phyloP scores from a whole-genome alignment of 1,140 invertebrate genomes.

The Papilio polytes region DNA sequence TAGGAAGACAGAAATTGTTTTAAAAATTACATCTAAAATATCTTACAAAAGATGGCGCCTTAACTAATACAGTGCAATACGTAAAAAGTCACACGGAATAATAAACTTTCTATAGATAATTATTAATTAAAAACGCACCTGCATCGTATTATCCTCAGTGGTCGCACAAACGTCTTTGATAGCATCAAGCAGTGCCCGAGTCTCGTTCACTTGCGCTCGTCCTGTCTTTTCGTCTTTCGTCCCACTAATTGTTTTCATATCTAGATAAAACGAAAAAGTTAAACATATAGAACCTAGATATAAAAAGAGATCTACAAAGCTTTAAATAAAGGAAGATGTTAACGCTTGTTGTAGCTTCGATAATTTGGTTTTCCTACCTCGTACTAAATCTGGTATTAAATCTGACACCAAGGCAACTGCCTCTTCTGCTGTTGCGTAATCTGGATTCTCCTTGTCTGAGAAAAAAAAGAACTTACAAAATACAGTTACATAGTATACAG shows the following conservation, averaged over 20 bases:
- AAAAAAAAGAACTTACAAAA: conserved; percentile 42
- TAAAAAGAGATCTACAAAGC: neutral
- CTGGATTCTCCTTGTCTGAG: conserved; percentile 51
- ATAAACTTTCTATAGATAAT: neutral
- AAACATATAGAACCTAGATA: neutral
- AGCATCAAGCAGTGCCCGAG: neutral
- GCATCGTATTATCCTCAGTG: neutral
- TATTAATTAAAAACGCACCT: too few relatives aligned
- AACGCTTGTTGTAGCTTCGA: neutral
- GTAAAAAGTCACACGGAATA: neutral
- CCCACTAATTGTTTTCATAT: neutral
- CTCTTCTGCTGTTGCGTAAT: conserved; percentile 48
- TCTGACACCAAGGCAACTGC: conserved; percentile 48
- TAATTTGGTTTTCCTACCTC: conserved; percentile 47
- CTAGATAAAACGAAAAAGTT: neutral
- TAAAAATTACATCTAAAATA: neutral
- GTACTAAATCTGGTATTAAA: conserved; percentile 52
- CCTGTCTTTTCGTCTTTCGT: conserved; percentile 10
- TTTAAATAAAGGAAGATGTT: neutral
- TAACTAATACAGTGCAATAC: neutral
- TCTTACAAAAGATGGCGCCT: neutral
- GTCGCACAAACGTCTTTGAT: neutral
- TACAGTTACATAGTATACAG: neutral
- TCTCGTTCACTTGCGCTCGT: neutral
- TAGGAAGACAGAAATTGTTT: too few relatives aligned